Base-by-base conservation (phyloP, 23 tunicate genomes). In the Halocynthia roretzi region DNA sequence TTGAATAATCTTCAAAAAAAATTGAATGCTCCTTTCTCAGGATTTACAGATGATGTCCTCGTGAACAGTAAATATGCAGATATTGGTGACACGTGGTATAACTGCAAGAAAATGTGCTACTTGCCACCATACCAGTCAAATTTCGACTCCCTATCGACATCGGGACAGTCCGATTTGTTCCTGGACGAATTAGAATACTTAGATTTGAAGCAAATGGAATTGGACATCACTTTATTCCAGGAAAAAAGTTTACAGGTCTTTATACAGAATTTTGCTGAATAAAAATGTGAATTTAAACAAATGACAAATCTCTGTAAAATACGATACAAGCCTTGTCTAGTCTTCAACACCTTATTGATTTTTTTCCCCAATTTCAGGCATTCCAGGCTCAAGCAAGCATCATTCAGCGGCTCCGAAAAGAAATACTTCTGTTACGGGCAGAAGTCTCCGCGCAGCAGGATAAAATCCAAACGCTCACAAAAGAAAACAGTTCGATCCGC, bases 61-160 rank as follows among this genome's bases (percentile, higher is more conserved):
- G 83, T 89, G 7, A 89, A 89, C 81, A 89, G 96, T 62, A 83
- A 76, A 11, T 89, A 84, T 53, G 88, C 87, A 12, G 80, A 83
- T 20, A 84, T 89, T 44, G 96, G 88, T 61, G 96, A 89, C 50
- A 80, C 87, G 19, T 89, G 96, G 96, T 89, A 85, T 50, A 89
- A 89, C 79, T 79, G 89, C 58, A 84, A 76, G 54, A 64, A 87
- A 51, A 88, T 88, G 95, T 88, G 95, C 58, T 82, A 56, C 40
- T 76, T 87, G 53, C 86, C 86, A 8, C 68, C 86, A 5, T 82
- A 82, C 66, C 66, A 56, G 8, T 72, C 78, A 5, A n/a, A 22
- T 6, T 15, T 55, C 10, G 67, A 65, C 17, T 21, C 50, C 23
- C n/a, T 18, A 17, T 12, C 19, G 11, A 20, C 63, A 15, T 7